Percentiles rank a stretch among this genome's conserved stretches.
Conservation (phyloP, 2,797 vertebrate genomes). For the Craterocephalus amniculus region DNA sequence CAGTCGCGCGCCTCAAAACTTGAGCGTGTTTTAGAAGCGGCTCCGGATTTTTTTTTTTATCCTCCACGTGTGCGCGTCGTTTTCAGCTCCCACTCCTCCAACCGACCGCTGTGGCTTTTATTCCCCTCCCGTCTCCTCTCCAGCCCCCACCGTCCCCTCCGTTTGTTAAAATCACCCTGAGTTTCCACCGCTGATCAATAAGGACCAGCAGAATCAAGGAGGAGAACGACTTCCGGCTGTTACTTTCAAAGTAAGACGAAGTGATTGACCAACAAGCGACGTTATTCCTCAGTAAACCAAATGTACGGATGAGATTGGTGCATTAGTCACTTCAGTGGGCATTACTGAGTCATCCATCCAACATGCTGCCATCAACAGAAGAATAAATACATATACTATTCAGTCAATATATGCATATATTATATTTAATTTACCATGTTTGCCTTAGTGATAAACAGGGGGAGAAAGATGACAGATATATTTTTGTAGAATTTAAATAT, state of each 20-base stretch:
- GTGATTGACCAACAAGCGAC: too few species aligned
- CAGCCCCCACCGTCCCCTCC: constrained; percentile 24
- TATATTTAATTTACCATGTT: too few species aligned
- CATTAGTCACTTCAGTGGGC: too few species aligned
- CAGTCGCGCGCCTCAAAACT: not conserved
- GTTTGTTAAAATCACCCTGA: constrained; percentile 54
- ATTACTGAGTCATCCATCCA: too few species aligned
- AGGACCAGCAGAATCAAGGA: not conserved
- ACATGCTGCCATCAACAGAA: too few species aligned
- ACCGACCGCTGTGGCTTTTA: constrained; percentile 37
- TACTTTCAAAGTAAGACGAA: constrained; percentile 42
- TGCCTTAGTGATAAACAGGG: too few species aligned
- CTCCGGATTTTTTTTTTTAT: constrained; percentile 14
- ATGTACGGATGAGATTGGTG: too few species aligned
- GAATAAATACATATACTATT: too few species aligned
- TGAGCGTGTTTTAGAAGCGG: not conserved
- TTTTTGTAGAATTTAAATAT: too few species aligned
- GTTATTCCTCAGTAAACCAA: not conserved
- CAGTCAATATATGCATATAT: too few species aligned
- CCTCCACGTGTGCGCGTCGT: constrained; percentile 51
- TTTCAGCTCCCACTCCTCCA: constrained; percentile 46
- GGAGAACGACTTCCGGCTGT: not conserved
- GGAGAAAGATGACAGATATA: too few species aligned
- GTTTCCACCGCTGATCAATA: constrained; percentile 21
- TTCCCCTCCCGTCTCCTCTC: constrained; percentile 5